Evolutionary conservation across 2,888 invertebrate genomes (phyloP).

Genomic region (Heliconius hortense): DNA sequence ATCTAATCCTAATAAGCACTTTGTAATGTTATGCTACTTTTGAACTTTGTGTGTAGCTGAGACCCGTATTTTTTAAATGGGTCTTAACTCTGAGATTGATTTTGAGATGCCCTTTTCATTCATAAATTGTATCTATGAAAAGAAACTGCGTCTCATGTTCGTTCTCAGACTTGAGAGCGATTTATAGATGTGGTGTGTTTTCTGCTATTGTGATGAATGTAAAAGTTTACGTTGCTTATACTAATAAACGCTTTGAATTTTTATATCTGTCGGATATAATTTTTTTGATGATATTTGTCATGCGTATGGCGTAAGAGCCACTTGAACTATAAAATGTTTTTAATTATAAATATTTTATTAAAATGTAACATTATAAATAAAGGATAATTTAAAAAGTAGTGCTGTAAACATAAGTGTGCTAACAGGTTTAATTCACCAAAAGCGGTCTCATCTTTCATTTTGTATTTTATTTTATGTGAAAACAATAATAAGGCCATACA

Average conservation of each 20-base stretch:
- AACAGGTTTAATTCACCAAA: conserved; percentile 42
- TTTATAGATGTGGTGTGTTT: too few species aligned
- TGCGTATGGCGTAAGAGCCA: neutral
- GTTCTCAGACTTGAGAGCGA: too few species aligned
- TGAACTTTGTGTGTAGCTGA: neutral
- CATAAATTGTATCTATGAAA: too few species aligned
- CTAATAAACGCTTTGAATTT: neutral
- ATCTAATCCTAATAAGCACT: conserved; percentile 24
- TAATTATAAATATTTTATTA: neutral
- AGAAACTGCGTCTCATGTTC: too few species aligned
- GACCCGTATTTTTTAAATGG: too few species aligned
- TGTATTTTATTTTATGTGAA: conserved; percentile 30
- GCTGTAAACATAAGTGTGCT: conserved; percentile 34
- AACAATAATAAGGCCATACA: conserved; percentile 7
- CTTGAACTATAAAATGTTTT: neutral
- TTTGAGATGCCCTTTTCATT: too few species aligned
- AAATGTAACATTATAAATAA: neutral
- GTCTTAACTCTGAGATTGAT: too few species aligned
- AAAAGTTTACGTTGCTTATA: neutral
- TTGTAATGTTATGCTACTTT: conserved; percentile 16
- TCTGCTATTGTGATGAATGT: neutral
- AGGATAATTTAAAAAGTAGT: conserved; percentile 27
- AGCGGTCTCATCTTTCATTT: conserved; percentile 28
- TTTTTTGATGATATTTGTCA: neutral
- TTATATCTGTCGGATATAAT: neutral